Evolutionary conservation across 2,888 invertebrate species (phyloP), one percentile per base, ranked within the genome.

Genomic region (Cyrtodaria siliqua): DNA sequence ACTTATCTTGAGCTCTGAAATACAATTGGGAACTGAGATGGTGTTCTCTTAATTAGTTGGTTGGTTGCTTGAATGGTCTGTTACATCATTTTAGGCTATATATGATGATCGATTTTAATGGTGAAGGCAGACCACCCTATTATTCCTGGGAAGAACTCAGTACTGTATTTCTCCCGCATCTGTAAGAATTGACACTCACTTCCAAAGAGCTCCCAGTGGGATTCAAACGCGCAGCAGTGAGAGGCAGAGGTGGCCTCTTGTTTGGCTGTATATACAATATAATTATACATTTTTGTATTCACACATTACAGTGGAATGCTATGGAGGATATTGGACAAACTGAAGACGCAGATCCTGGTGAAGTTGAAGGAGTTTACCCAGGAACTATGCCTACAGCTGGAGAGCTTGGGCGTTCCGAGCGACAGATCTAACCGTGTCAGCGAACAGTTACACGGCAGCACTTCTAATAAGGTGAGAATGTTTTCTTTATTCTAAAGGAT

Each of bases 251-350:
- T 40, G 14, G 8, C 8, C 16, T 40, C 40, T 12, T 12, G 14
- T 40, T 12, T 40, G 40, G 40, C 40, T 40, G 40, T 12, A 40
- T 40, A 40, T 12, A 8, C 8, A 40, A 40, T 14, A 40, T 40
- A 14, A 40, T 40, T 40, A 12, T 40, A 40, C 8, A 12, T 8
- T n/a, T n/a, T n/a, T n/a, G n/a, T n/a, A n/a, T n/a, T n/a, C n/a
- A n/a, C n/a, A n/a, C n/a, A n/a, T 79, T 75, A 60, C 75, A 84
- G 84, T 77, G 79, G 76, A 38, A 62, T 77, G 29, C 44, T 86
- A 12, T 85, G 83, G 84, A 71, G 57, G 42, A 29, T 69, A 8
- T 29, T 86, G 27, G 86, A 85, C 24, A 81, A 71, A 24, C 50
- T 67, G 29, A 64, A 71, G 27, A 14, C 20, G 18, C 29, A 52